Evolutionary conservation across 1,140 invertebrate species (phyloP).

Genomic region (Cotesia typhae): DNA sequence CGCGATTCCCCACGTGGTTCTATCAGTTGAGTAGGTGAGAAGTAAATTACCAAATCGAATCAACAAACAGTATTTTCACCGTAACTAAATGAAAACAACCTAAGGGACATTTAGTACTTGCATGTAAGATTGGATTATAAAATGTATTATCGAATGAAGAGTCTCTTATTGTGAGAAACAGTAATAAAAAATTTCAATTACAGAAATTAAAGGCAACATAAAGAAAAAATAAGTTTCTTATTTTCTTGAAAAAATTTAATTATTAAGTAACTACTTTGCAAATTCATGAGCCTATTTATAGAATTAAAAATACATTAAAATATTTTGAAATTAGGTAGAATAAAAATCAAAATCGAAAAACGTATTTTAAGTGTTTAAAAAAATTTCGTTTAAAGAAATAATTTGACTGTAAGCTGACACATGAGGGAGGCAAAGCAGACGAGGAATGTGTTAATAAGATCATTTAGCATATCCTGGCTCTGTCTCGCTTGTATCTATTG

Average conservation of each 20-base stretch:
- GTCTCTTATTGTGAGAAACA: constrained; percentile 7
- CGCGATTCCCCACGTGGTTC: constrained; percentile 5
- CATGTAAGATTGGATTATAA: background rate
- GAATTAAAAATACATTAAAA: background rate
- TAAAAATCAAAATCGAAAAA: background rate
- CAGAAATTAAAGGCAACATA: background rate
- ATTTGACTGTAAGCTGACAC: constrained; percentile 58
- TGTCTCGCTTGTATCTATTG: constrained; percentile 10
- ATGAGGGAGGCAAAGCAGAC: constrained; percentile 51
- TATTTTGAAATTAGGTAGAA: no score
- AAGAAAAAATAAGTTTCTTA: no score
- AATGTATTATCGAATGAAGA: constrained; percentile 12
- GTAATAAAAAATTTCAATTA: background rate
- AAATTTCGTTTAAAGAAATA: background rate
- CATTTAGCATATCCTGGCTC: constrained; percentile 54
- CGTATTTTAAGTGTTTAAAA: background rate
- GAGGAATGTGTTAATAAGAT: constrained; percentile 66
- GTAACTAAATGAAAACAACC: constrained; percentile 24
- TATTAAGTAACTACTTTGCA: no score
- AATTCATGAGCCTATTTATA: no score
- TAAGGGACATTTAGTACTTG: background rate
- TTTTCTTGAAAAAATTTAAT: no score
- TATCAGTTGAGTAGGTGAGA: background rate
- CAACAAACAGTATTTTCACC: constrained; percentile 1
- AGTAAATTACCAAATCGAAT: constrained; percentile 30